These are phyloP conservation scores for Oophaga pumilio DNA, from an alignment of 2,113 vertebrate genomes.

Conservation along the genomic window DNA sequence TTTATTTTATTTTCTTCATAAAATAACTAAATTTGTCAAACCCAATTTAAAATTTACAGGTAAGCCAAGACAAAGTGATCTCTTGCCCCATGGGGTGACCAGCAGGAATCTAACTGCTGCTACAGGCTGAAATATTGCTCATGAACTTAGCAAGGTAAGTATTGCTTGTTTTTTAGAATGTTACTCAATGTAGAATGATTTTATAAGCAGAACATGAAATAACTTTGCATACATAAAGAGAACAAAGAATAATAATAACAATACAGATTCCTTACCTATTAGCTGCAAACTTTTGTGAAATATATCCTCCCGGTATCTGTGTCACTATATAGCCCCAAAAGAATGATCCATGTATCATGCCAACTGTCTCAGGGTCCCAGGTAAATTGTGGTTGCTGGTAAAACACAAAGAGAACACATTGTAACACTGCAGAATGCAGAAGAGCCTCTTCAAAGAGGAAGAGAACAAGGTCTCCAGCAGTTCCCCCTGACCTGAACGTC, in stretches of 20 bases:
- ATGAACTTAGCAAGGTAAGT: no score
- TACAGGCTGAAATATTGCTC: no score
- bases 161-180: no score
- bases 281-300: slow-evolving; percentile 90
- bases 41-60: no score
- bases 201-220: not conserved
- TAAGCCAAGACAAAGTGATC: no score
- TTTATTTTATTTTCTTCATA: no score
- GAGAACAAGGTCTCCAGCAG: no score
- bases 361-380: slow-evolving; percentile 91
- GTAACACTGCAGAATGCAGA: not conserved
- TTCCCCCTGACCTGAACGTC: no score
- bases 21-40: no score
- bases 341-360: slow-evolving; percentile 92
- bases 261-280: slow-evolving; percentile 77
- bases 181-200: no score
- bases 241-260: not conserved
- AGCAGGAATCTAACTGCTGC: no score
- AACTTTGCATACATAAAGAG: not conserved
- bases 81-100: no score
- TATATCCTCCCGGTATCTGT: slow-evolving; percentile 91
- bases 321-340: slow-evolving; percentile 97
- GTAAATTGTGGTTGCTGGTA: slow-evolving; percentile 85
- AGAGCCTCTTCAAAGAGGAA: not conserved
- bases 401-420: slow-evolving; percentile 6